Evolutionary conservation across 2,888 invertebrate species (phyloP).

Genomic region (Luffia ferchaultella): DNA sequence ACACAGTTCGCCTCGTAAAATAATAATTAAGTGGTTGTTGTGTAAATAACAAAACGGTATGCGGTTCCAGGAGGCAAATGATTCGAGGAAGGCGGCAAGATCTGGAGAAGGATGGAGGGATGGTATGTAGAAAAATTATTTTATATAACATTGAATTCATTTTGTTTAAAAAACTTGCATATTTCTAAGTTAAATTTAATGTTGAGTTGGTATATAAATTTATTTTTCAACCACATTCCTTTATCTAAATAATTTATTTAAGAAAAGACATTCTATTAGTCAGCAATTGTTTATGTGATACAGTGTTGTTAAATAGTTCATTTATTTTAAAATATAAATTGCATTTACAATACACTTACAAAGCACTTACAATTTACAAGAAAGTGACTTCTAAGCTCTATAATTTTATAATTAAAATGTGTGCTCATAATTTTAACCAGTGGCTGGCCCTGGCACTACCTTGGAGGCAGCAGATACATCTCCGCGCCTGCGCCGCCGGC

Average conservation of each 20-base stretch:
- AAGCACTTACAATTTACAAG: too few relatives aligned
- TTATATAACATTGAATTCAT: neutral
- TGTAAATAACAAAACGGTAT: constrained; percentile 5
- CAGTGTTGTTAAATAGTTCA: too few relatives aligned
- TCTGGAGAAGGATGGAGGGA: constrained; percentile 63
- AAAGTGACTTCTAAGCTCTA: too few relatives aligned
- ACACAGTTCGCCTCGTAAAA: constrained; percentile 27
- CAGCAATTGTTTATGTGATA: too few relatives aligned
- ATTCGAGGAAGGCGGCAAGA: constrained; percentile 67
- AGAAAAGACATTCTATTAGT: too few relatives aligned
- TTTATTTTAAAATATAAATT: too few relatives aligned
- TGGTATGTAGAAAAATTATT: constrained; percentile 29
- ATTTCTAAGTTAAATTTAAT: too few relatives aligned
- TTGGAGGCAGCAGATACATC: constrained; percentile 18
- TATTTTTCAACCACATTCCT: too few relatives aligned
- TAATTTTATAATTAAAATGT: neutral
- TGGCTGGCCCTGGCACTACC: neutral
- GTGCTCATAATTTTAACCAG: neutral
- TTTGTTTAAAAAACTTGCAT: neutral
- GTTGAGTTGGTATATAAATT: too few relatives aligned
- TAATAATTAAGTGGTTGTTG: constrained; percentile 7
- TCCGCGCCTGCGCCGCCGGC: constrained; percentile 56
- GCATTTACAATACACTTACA: too few relatives aligned
- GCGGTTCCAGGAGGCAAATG: constrained; percentile 71
- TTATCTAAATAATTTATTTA: too few relatives aligned